Base-by-base conservation (phyloP, 2,888 invertebrate species). In the Melipona bicolor region DNA sequence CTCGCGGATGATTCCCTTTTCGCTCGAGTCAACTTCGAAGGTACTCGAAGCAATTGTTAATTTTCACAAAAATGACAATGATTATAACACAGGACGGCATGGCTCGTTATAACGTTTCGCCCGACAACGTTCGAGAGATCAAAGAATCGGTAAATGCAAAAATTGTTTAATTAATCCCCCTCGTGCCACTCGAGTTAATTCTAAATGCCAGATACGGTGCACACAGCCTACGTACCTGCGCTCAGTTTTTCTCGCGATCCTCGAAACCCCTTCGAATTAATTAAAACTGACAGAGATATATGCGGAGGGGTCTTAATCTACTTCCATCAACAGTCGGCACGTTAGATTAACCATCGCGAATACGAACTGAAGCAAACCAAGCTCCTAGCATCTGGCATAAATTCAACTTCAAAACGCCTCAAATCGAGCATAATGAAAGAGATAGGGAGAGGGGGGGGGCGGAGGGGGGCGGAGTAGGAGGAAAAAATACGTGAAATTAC, bases 381-480 rank as follows among this genome's bases (percentile, higher is more conserved):
- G 61, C 49, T 59, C 49, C 6, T 59, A 32, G 52, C 59, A 49
- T 32, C 49, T 72, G 50, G 72, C 72, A 50, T 32, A 21, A 27
- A 21, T 49, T 72, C 61, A 62, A 61, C 43, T 21, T 32, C 27
- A 50, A 72, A 50, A 62, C 49, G 17, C 9, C 9, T 72, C 27
- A 72, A 72, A 72, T 72, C 72, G 72, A 21, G 4, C 49, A 21
- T 61, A 52, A 73, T 27, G 49, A 72, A 62, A 62, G 17, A 52
- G n/a, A 59, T 13, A 13, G 11, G 43, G 9, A 9, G 43, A 36
- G 9, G 9, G 43, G 9, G 36, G 0, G 36, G 9, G 9, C 0
- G 36, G 1, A 9, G 9, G 36, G 9, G 3, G 32, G 32, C 0
- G 3, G 3, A 32, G 9, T 9, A 9, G 9, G 43, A 43, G 43